phyloP scores from a whole-genome alignment of 1,140 invertebrate genomes.

The Drosophila novamexicana region DNA sequence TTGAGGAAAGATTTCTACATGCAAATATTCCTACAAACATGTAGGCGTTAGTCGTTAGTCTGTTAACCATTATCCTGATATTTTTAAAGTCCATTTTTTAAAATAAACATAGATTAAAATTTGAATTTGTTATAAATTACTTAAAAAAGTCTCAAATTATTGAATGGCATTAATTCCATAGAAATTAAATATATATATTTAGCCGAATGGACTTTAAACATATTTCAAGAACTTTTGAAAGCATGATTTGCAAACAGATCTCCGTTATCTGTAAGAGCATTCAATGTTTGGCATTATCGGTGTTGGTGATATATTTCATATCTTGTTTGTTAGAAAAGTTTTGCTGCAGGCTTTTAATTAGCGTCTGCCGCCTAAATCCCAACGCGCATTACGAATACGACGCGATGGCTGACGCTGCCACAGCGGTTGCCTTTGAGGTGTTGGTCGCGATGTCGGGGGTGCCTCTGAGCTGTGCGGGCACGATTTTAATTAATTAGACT shows the following conservation, averaged over 20 bases:
- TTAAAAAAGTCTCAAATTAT: too few relatives aligned
- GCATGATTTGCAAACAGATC: not conserved
- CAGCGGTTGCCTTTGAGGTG: constrained; percentile 46
- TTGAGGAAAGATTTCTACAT: too few relatives aligned
- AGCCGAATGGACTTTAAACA: too few relatives aligned
- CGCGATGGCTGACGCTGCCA: constrained; percentile 54
- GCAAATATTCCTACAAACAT: too few relatives aligned
- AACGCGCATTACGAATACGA: constrained; percentile 76
- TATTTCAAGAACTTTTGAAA: too few relatives aligned
- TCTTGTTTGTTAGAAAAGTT: constrained; percentile 59
- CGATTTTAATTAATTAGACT: constrained; percentile 82
- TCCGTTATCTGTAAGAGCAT: constrained; percentile 20
- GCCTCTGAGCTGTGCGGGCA: constrained; percentile 65
- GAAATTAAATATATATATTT: too few relatives aligned
- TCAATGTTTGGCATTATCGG: constrained; percentile 27
- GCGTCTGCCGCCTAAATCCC: constrained; percentile 69
- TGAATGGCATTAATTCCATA: too few relatives aligned
- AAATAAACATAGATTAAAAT: too few relatives aligned
- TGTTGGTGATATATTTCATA: constrained; percentile 10
- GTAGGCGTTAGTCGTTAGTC: too few relatives aligned
- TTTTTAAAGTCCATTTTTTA: too few relatives aligned
- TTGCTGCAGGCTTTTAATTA: constrained; percentile 77
- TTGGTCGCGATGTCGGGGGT: constrained; percentile 26
- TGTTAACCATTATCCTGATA: too few relatives aligned
- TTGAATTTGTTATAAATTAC: too few relatives aligned